Conservation (phyloP, 2,113 vertebrate genomes). For the Erythrocebus patas region DNA sequence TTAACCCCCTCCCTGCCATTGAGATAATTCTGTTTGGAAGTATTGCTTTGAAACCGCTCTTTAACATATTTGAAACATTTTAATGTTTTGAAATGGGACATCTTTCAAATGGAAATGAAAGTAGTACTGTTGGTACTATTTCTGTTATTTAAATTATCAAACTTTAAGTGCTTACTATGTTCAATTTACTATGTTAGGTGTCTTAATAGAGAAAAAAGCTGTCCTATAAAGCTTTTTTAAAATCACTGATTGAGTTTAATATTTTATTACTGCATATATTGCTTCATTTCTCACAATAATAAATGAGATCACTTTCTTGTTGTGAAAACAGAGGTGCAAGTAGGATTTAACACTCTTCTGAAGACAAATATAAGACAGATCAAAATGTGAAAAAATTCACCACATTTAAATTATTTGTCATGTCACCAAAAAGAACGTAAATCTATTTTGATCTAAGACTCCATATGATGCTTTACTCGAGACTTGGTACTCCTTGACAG, state of each 20-base stretch:
- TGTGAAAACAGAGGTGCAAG: slow-evolving; percentile 10
- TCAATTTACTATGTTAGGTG: slow-evolving; percentile 5
- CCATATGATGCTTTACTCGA: neutral
- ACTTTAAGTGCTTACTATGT: neutral
- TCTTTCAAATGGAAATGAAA: slow-evolving; percentile 41
- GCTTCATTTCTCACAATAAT: slow-evolving; percentile 44
- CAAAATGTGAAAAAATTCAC: neutral
- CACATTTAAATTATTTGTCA: slow-evolving; percentile 33
- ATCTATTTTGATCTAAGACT: slow-evolving; percentile 7
- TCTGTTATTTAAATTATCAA: slow-evolving; percentile 40
- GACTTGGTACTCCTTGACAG: neutral
- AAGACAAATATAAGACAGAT: neutral
- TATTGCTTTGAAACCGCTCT: neutral
- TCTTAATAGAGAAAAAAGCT: neutral
- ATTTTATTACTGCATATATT: slow-evolving; percentile 47
- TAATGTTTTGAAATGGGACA: slow-evolving; percentile 7
- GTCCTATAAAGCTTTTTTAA: neutral
- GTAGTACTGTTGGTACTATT: neutral
- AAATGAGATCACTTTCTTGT: slow-evolving; percentile 57
- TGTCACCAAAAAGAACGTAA: neutral
- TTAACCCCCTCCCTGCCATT: neutral
- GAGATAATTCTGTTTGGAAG: neutral
- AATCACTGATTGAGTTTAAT: slow-evolving; percentile 22
- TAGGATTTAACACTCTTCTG: slow-evolving; percentile 28
- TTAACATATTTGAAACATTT: slow-evolving; percentile 7